Base-by-base conservation (phyloP, 1,140 invertebrate genomes). In the Acromyrmex heyeri region DNA sequence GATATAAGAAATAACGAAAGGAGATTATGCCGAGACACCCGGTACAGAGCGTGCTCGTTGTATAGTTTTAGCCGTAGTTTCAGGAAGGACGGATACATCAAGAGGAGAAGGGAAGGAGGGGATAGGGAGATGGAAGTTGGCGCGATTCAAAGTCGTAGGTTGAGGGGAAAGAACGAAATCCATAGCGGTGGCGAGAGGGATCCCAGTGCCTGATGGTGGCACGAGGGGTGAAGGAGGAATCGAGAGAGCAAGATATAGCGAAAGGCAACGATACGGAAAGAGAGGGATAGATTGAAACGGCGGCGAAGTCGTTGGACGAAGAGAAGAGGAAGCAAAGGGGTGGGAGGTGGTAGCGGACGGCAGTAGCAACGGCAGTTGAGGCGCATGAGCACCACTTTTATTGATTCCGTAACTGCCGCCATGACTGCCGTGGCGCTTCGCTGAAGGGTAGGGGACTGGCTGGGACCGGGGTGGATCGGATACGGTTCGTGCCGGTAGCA, bases 361-460 rank as follows among this genome's bases (percentile, higher is more conserved):
- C 91, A 94, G 92, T 94, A 93, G 93, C 90, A 86, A 94, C 89
- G 94, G 93, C 89, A 94, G 94, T 95, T 95, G 94, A 95, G 93
- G 95, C 95, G 95, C 95, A 95, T 95, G 95, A 95, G 95, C 94
- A 95, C 94, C 94, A 95, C 94, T 95, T 95, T 95, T 95, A 95
- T 95, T 95, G 95, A 95, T 95, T 95, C 94, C 94, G 94, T 95
- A 95, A 95, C 94, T 95, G 94, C 95, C 94, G 95, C 95, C 95
- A 95, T 95, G 94, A 95, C 93, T 95, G 92, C 93, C 91, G 92
- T 88, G 86, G 89, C 85, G 90, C 85, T 87, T 89, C 85, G 88
- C 86, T 88, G 88, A 69, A 90, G 89, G 92, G 88, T 89, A 85
- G 76, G 75, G 62, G 86, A 83, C 73, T 89, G 87, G 65, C 76